Percentiles rank a stretch among this genome's conserved stretches.
Evolutionary conservation across 2,888 invertebrate species (phyloP).

Genomic region (Deilephila porcellus): DNA sequence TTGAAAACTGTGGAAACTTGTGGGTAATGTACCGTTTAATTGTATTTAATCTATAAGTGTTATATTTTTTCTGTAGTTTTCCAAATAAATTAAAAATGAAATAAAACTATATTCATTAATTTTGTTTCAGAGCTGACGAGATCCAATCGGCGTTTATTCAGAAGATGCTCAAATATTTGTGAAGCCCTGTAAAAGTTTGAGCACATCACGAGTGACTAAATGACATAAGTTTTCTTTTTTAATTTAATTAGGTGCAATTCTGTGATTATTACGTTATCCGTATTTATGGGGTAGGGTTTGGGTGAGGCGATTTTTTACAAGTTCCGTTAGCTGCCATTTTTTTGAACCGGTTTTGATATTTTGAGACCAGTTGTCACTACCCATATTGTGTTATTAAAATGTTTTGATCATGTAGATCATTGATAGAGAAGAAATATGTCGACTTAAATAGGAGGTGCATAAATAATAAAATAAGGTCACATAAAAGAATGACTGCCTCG

Average conservation of each 20-base stretch:
- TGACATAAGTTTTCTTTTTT: conserved; percentile 28
- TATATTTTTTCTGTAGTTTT: too few species aligned
- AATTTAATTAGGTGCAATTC: conserved; percentile 49
- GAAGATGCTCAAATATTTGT: conserved; percentile 56
- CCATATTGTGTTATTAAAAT: background rate
- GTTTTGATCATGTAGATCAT: background rate
- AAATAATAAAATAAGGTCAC: too few species aligned
- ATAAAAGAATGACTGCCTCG: too few species aligned
- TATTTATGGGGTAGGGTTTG: conserved; percentile 52
- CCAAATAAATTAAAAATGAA: too few species aligned
- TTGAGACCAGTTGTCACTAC: background rate
- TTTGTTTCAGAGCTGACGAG: conserved; percentile 72
- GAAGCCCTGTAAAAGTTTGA: conserved; percentile 36
- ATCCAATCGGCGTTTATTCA: conserved; percentile 75
- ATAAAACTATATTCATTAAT: conserved; percentile 36
- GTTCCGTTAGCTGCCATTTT: background rate
- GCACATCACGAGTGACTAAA: background rate
- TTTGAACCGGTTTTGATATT: too few species aligned
- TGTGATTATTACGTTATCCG: conserved; percentile 60
- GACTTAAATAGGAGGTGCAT: background rate
- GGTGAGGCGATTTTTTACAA: conserved; percentile 7
- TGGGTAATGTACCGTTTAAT: too few species aligned
- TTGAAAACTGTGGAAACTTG: too few species aligned
- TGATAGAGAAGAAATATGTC: background rate
- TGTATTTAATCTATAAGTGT: too few species aligned